Evolutionary conservation across 1,140 invertebrate species (phyloP).

Genomic region (Heliconius eleuchia): DNA sequence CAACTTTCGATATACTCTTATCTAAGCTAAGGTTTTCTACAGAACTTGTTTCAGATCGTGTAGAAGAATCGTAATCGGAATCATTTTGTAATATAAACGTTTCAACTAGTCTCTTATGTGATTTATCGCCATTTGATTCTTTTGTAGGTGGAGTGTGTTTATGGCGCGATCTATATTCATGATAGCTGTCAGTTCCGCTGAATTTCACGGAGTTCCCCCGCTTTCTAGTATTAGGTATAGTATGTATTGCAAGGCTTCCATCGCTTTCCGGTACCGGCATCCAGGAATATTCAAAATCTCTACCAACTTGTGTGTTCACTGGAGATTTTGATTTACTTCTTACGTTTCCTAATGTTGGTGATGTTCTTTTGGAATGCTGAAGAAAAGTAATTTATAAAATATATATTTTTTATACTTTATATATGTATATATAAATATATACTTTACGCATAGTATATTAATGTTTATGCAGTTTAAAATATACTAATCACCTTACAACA

Average conservation of each 20-base stretch:
- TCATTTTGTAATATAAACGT: constrained; percentile 53
- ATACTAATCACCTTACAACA: constrained; percentile 49
- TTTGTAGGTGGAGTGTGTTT: constrained; percentile 75
- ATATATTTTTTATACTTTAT: not conserved
- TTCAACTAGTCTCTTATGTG: constrained; percentile 48
- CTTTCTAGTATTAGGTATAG: constrained; percentile 56
- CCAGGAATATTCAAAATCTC: constrained; percentile 71
- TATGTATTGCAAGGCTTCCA: constrained; percentile 59
- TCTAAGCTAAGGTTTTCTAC: constrained; percentile 46
- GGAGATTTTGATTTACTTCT: constrained; percentile 55
- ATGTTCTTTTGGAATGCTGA: constrained; percentile 43
- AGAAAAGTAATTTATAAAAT: not conserved
- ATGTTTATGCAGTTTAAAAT: not conserved
- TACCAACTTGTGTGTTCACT: constrained; percentile 23
- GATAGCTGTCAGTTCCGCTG: constrained; percentile 64
- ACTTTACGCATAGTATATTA: not conserved
- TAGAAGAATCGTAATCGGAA: constrained; percentile 44
- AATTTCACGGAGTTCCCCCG: constrained; percentile 63
- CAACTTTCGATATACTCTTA: constrained; percentile 30
- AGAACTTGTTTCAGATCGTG: constrained; percentile 54
- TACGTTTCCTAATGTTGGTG: constrained; percentile 30
- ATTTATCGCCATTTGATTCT: constrained; percentile 47
- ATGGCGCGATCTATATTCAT: constrained; percentile 71
- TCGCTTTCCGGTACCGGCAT: constrained; percentile 72
- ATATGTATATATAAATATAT: not conserved